Percentiles rank a stretch among this genome's conserved stretches.
Evolutionary conservation across 2,888 invertebrate genomes (phyloP).

Genomic region (Pandemis corylana): DNA sequence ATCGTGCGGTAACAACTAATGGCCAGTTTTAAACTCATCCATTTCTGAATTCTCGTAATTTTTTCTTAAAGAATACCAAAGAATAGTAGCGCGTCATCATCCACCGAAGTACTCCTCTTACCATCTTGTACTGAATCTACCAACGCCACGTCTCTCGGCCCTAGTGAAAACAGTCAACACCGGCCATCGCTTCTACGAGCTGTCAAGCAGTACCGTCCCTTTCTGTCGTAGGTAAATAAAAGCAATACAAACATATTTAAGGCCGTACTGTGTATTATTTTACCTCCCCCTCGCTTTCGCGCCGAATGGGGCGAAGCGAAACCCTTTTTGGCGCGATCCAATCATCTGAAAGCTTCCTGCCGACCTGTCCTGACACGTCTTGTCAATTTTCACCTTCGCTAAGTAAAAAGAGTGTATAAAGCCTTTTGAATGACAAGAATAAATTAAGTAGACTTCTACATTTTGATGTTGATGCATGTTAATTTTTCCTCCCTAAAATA

Average conservation of each 20-base stretch:
- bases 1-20: too few species aligned
- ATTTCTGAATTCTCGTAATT: too few species aligned
- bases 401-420: constrained; percentile 29
- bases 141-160: too few species aligned
- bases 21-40: too few species aligned
- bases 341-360: constrained; percentile 71
- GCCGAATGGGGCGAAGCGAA: constrained; percentile 47
- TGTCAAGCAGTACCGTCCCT: background rate
- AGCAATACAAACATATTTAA: constrained; percentile 23
- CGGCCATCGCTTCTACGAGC: background rate
- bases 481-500: background rate
- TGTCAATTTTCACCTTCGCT: constrained; percentile 33
- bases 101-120: too few species aligned
- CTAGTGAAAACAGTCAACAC: too few species aligned
- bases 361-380: constrained; percentile 51
- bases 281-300: constrained; percentile 19
- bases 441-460: constrained; percentile 7
- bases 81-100: too few species aligned
- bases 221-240: constrained; percentile 3
- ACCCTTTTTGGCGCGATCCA: constrained; percentile 62
- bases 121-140: too few species aligned
- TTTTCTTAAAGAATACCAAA: too few species aligned
- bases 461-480: background rate
- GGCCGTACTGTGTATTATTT: background rate
- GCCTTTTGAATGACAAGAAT: constrained; percentile 12